A percentile compares a stretch with the other conserved stretches of the same genome.
Evolutionary conservation across 2,888 invertebrate species (phyloP).

Genomic region (Rhaphigaster nebulosa): DNA sequence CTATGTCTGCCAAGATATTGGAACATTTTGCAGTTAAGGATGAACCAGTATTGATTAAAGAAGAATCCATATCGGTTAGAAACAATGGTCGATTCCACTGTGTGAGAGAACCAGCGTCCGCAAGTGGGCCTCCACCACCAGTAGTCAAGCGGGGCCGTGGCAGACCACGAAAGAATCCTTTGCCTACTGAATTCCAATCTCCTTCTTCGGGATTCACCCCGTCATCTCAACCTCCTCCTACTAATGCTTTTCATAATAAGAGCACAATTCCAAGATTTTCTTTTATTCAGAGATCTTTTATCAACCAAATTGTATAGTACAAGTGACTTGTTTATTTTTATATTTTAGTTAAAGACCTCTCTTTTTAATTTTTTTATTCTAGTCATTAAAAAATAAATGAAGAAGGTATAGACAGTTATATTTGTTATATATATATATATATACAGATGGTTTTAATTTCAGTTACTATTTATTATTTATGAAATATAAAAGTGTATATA

Average conservation of each 20-base stretch:
- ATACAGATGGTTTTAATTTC: conserved; percentile 46
- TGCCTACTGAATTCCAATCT: not conserved
- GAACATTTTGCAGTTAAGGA: conserved; percentile 37
- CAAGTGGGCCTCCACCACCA: not conserved
- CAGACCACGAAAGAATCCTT: conserved; percentile 51
- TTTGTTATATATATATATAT: not conserved
- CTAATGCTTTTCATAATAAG: conserved; percentile 30
- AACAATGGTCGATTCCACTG: conserved; percentile 7
- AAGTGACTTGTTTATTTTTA: conserved; percentile 5
- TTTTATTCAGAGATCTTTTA: conserved; percentile 48
- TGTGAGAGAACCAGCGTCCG: not conserved
- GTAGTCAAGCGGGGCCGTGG: conserved; percentile 47
- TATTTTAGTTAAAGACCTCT: conserved; percentile 44
- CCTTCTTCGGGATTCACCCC: not conserved
- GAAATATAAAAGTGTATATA: not conserved
- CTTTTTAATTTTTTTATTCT: conserved; percentile 46
- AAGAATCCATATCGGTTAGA: not conserved
- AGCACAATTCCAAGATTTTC: conserved; percentile 45
- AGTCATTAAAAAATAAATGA: conserved; percentile 16
- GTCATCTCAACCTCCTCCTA: conserved; percentile 2
- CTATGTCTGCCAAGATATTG: conserved; percentile 13
- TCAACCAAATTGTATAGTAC: conserved; percentile 40
- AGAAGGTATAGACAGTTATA: not conserved
- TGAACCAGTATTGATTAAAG: not conserved
- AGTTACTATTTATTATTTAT: conserved; percentile 35